A percentile compares a stretch with the other conserved stretches of the same genome.
Conservation (phyloP, 2,797 vertebrate genomes). For the Paedocypris micromegethes region DNA sequence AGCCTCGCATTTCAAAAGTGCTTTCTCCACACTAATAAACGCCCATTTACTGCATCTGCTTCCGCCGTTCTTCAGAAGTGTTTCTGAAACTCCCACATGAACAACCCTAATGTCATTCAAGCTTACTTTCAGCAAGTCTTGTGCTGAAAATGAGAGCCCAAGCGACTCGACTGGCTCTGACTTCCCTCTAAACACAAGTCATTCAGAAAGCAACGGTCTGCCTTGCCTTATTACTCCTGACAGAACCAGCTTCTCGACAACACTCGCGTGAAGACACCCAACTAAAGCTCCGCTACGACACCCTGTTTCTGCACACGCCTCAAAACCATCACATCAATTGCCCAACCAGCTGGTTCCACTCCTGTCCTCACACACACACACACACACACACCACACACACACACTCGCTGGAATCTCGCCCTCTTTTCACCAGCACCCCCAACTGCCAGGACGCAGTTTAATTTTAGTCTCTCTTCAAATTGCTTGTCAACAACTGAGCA, state of each 20-base stretch:
- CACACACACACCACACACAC: constrained; percentile 13
- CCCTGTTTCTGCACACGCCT: constrained; percentile 28
- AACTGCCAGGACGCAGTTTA: constrained; percentile 57
- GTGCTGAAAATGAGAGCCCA: constrained; percentile 20
- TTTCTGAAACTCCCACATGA: neutral
- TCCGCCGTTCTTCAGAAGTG: too few species aligned
- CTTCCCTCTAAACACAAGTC: constrained; percentile 12
- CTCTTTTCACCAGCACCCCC: constrained; percentile 45
- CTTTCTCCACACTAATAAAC: too few species aligned
- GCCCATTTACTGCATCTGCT: too few species aligned
- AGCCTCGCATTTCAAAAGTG: too few species aligned
- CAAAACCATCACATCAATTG: constrained; percentile 47
- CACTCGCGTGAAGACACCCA: constrained; percentile 32
- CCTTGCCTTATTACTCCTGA: constrained; percentile 31
- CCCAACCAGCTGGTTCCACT: constrained; percentile 36
- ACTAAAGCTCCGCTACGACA: constrained; percentile 30
- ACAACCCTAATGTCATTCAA: constrained; percentile 19
- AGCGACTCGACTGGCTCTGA: constrained; percentile 9
- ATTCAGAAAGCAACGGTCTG: constrained; percentile 24
- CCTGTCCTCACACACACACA: constrained; percentile 30
- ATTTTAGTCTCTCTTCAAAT: constrained; percentile 70
- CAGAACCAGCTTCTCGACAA: constrained; percentile 30
- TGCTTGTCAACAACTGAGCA: constrained; percentile 67
- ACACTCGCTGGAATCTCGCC: constrained; percentile 29
- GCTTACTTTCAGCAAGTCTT: constrained; percentile 1